Base-by-base conservation (phyloP, 2,113 vertebrate genomes). In the Phylloscopus whistleri region DNA sequence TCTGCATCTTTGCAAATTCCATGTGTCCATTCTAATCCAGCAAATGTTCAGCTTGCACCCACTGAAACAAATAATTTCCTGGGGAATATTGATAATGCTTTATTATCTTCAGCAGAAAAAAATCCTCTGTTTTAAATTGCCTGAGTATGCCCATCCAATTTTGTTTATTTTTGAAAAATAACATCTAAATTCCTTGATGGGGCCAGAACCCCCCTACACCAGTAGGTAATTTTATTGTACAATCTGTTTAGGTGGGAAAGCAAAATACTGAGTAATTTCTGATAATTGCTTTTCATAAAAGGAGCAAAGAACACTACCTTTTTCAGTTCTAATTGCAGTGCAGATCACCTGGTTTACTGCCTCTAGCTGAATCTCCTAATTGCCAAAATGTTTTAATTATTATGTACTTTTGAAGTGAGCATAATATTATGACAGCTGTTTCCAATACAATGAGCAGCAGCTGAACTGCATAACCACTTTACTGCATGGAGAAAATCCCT, bases 361-460 rank as follows among this genome's bases (percentile, higher is more conserved):
- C 79, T 91, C 66, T 68, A 93, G 69, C 67, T 95, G 87, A 94
- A 90, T 89, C 51, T 94, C 73, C 78, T 96, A 95, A 97, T 95
- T 97, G 84, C 51, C 49, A 88, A 86, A 95, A 96, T 93, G 82
- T 96, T 97, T 96, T 97, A 97, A 97, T 95, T 94, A 95, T 90
- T 84, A 95, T 90, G 76, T 90, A 87, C 81, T 91, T 58, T 82
- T 80, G 90, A 90, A 96, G 87, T 83, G 93, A 95, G 74, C n/a
- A 55, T 87, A 97, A 95, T 96, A 95, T 98, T 97, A 94, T 97
- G 97, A 95, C 94, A 97, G 81, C 68, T 87, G 84, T 86, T 97
- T 94, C 83, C 63, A 90, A 94, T 88, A 97, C 88, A 97, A 87
- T 90, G 88, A 87, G 70, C 69, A 66, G 60, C 78, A 95, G 85